Percentiles rank a stretch among this genome's conserved stretches.
Conservation (phyloP, 2,888 invertebrate genomes). For the Drosophila austrosaltans region DNA sequence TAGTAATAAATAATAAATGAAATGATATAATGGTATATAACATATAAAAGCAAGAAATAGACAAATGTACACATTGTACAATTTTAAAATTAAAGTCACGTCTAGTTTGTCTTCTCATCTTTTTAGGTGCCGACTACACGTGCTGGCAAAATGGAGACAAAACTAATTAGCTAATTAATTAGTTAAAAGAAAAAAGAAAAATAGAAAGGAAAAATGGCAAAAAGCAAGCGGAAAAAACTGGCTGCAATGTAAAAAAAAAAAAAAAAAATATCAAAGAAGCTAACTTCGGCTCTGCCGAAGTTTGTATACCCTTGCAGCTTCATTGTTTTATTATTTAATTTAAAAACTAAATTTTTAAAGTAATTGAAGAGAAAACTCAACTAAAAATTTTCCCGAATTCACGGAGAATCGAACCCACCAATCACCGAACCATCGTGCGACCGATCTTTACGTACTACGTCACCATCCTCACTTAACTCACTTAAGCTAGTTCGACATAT, state of each 20-base stretch:
- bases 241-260: constrained; percentile 20
- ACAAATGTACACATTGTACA: background rate
- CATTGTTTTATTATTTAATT: too few species aligned
- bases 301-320: too few species aligned
- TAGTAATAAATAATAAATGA: constrained; percentile 48
- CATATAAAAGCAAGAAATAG: background rate
- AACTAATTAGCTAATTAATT: constrained; percentile 70
- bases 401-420: too few species aligned
- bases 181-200: constrained; percentile 24
- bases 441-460: too few species aligned
- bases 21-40: constrained; percentile 2
- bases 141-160: constrained; percentile 45
- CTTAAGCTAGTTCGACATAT: too few species aligned
- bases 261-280: too few species aligned
- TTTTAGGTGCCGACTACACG: constrained; percentile 41
- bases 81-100: constrained; percentile 36
- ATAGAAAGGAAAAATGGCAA: constrained; percentile 23
- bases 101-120: background rate
- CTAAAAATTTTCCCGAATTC: too few species aligned
- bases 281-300: too few species aligned
- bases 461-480: too few species aligned
- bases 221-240: constrained; percentile 30
- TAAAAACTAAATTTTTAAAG: too few species aligned
- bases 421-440: too few species aligned
- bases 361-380: too few species aligned